These are phyloP conservation scores for Acleris emargana DNA, from an alignment of 2,888 invertebrate genomes.

Conservation along the genomic window DNA sequence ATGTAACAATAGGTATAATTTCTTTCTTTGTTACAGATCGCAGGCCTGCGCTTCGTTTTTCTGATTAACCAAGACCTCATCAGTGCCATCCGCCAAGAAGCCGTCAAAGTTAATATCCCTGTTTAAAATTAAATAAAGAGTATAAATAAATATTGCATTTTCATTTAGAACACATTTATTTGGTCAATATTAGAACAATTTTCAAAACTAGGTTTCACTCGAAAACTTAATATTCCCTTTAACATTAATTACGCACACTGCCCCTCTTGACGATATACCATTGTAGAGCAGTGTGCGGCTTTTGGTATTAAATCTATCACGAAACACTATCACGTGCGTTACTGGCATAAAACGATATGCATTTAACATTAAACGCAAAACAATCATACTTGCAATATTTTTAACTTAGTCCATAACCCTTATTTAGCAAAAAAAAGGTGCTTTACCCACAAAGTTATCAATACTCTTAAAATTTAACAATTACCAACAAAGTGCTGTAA, in stretches of 20 bases:
- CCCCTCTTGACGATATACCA: slow-evolving; percentile 44
- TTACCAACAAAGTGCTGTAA: slow-evolving; percentile 75
- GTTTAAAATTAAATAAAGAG: slow-evolving; percentile 58
- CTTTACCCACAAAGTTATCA: slow-evolving; percentile 64
- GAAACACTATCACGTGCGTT: slow-evolving; percentile 79
- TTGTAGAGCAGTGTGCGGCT: slow-evolving; percentile 49
- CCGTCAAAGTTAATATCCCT: slow-evolving; percentile 89
- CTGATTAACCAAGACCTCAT: slow-evolving; percentile 96
- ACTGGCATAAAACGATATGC: slow-evolving; percentile 76
- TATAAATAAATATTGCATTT: slow-evolving; percentile 41
- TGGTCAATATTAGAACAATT: slow-evolving; percentile 79
- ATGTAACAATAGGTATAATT: slow-evolving; percentile 9
- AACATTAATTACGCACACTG: slow-evolving; percentile 53
- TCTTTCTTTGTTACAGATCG: slow-evolving; percentile 85
- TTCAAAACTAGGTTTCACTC: slow-evolving; percentile 76
- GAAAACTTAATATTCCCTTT: slow-evolving; percentile 66
- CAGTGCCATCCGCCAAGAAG: slow-evolving; percentile 94
- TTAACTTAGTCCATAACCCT: slow-evolving; percentile 74
- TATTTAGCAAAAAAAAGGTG: slow-evolving; percentile 54
- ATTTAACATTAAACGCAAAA: slow-evolving; percentile 66
- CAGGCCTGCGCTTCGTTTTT: slow-evolving; percentile 96
- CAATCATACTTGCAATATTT: slow-evolving; percentile 53
- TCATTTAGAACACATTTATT: slow-evolving; percentile 83
- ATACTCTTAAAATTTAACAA: slow-evolving; percentile 65
- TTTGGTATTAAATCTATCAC: slow-evolving; percentile 68